Base-by-base conservation (phyloP, 2,797 vertebrate species). In the Sus cebifrons region DNA sequence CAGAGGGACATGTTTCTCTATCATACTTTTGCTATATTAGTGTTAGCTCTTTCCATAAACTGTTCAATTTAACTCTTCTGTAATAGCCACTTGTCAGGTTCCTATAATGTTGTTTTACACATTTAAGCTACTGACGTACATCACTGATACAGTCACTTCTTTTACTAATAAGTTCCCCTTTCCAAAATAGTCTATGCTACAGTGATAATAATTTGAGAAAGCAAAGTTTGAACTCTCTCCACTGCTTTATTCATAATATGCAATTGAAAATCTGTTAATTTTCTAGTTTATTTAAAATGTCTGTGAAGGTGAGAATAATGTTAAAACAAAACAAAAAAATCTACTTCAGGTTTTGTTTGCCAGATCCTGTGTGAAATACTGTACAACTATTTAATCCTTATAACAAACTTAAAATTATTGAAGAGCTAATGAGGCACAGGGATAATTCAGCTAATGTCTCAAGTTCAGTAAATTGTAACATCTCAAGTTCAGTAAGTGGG, bases 321-420 rank as follows among this genome's bases (percentile, higher is more conserved):
- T 86, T 65, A 84, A 68, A 89, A 87, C 20, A 95, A 29, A 92
- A 21, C 11, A 68, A 49, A 88, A 81, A 70, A 78, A 29, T 11
- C 52, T 73, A 23, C 84, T 75, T 64, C 40, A 86, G 17, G 0
- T 62, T 82, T 81, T 75, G 27, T 73, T 88, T 77, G 20, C 11
- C 8, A 79, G n/a, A 44, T 18, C 4, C 13, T 73, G 5, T 77
- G 54, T 7, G 84, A 74, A 86, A 44, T 67, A 10, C 20, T 91
- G 67, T 84, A 17, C 6, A 27, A 36, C 5, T 44, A 49, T 81
- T 89, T 92, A 84, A 60, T 29, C 8, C 32, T 96, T 86, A 56
- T 3, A 65, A 12, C 8, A 77, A 67, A 75, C 17, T 54, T 89
- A 16, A 2, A 74, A 1, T 65, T 95, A 67, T 64, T 49, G 77